Base-by-base conservation (phyloP, 2,113 vertebrate species). In the Nyctibius bracteatus region DNA sequence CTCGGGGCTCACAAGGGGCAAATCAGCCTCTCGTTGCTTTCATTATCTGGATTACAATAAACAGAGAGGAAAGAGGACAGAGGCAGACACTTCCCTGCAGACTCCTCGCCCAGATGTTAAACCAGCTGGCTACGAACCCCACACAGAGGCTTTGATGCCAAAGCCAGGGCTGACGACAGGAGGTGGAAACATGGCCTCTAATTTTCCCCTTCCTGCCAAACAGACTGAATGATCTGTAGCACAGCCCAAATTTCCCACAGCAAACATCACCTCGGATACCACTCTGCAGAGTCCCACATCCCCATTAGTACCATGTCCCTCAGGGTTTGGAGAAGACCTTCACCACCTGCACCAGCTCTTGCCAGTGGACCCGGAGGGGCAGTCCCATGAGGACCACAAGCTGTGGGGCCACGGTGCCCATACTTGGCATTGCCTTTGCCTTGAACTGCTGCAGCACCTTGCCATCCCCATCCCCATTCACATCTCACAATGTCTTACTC, bases 21-120 rank as follows among this genome's bases (percentile, higher is more conserved):
- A 57, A 79, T 77, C 82, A 91, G 54, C 35, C 79, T 80, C 46
- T 96, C 23, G 0, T 68, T 90, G 85, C 51, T 91, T 94, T 95
- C 74, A 55, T 94, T 94, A 90, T 88, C 81, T 90, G 75, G 59
- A 88, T 94, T 91, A 92, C 89, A 97, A 83, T 74, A 63, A 83
- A 93, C 93, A 88, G 82, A 95, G 75, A 87, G 52, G 72, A 87
- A 79, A 77, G 84, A 82, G 25, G 11, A 28, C 35, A 78, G 67
- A 90, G 37, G 13, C 84, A 96, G 55, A 66, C 8, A 28, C 71
- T 80, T 95, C 93, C 79, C 87, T 90, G 55, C 46, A 80, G 82
- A 93, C 21, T 83, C 37, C 55, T 86, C 54, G 24, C 59, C 79
- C 74, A 88, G 75, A 81, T 82, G 71, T 86, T 94, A 88, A 94